Evolutionary conservation across 2,113 vertebrate species (phyloP), one percentile per base, ranked within the genome.

Genomic region (Haemorhous mexicanus): DNA sequence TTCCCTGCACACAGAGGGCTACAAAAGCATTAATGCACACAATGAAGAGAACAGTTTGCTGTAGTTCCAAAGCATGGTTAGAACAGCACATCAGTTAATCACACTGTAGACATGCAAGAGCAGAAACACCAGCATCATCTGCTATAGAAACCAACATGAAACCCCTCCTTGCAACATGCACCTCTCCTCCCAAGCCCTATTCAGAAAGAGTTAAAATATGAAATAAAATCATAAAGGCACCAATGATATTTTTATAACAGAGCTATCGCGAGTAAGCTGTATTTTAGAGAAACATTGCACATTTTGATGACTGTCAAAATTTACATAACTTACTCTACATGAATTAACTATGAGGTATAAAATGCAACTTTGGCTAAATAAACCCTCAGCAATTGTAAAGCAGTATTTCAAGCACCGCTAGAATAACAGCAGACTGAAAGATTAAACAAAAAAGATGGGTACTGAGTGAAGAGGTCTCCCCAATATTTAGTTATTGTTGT

Each of bases 281-380:
- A 96, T 98, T 97, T 97, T 96, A 97, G 95, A 97, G 94, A 97
- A 98, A 97, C 93, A 96, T 70, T 97, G 95, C 94, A 96, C 94
- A 97, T 97, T 98, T 97, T 98, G 97, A 98, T 97, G 97, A 98
- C 96, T 98, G 96, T 97, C 97, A 98, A 96, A 98, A 98, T 98
- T 98, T 98, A 97, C 95, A 97, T 97, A 98, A 98, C 97, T 98
- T 97, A 96, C 96, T 97, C 95, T 95, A 95, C 96, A 97, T 98
- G 98, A 98, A 98, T 98, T 98, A 98, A 97, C 97, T 97, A 97
- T 95, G 97, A 98, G 94, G 93, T 97, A 98, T 97, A 97, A 97
- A 97, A 98, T 97, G 97, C 96, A 97, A 97, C 96, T 97, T 97
- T 96, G 96, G 97, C 97, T 98, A 96, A 96, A 97, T 96, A 95